Evolutionary conservation across 2,113 vertebrate genomes (phyloP).

Genomic region (Talpa occidentalis): DNA sequence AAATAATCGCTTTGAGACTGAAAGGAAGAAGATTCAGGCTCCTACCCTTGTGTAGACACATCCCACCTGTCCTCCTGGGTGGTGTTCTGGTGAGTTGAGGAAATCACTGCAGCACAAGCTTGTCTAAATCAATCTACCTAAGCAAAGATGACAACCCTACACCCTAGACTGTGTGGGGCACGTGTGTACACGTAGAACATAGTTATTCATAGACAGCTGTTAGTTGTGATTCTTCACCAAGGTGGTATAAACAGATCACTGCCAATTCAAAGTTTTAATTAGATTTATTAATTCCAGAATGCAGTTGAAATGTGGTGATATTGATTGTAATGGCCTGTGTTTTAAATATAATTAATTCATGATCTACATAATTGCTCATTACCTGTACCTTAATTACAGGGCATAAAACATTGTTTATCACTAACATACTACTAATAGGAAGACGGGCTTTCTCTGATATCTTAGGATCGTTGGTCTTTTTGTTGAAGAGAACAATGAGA

Average conservation of each 20-base stretch:
- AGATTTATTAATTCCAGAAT: slow-evolving; percentile 81
- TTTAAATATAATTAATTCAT: slow-evolving; percentile 87
- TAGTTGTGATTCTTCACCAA: slow-evolving; percentile 60
- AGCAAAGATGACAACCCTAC: not conserved
- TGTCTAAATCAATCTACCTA: not conserved
- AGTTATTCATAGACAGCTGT: slow-evolving; percentile 60
- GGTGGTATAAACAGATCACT: slow-evolving; percentile 67
- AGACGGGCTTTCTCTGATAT: slow-evolving; percentile 77
- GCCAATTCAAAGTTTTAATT: slow-evolving; percentile 80
- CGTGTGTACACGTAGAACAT: not conserved
- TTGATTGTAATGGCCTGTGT: slow-evolving; percentile 84
- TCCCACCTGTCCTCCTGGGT: no score
- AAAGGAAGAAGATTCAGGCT: not conserved
- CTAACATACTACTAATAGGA: slow-evolving; percentile 79
- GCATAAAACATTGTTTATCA: slow-evolving; percentile 86
- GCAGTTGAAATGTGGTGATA: slow-evolving; percentile 77
- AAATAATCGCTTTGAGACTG: not conserved
- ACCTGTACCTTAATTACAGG: slow-evolving; percentile 87
- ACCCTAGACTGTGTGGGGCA: not conserved
- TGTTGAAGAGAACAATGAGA: slow-evolving; percentile 83
- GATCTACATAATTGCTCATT: slow-evolving; percentile 85
- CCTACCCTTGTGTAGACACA: no score
- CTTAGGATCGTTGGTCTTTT: slow-evolving; percentile 82
- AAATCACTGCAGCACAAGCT: not conserved
- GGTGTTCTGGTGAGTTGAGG: not conserved